Base-by-base conservation (phyloP, 2,797 vertebrate species). In the Rhinoraja longicauda region DNA sequence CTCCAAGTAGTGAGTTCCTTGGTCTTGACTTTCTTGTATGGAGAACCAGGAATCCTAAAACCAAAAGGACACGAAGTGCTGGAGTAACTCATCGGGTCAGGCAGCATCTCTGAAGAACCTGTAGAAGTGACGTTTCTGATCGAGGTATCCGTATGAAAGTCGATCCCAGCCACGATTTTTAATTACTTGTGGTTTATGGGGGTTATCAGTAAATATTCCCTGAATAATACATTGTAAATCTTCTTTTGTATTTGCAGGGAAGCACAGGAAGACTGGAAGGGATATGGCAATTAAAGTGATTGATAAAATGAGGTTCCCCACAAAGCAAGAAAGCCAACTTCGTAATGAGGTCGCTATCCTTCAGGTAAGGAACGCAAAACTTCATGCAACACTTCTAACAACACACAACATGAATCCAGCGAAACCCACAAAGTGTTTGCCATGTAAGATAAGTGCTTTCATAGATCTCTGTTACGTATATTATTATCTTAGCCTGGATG, bases 271-370 rank as follows among this genome's bases (percentile, higher is more conserved):
- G 95, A 98, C 97, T 77, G 98, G 98, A 95, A 97, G 98, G 95
- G 98, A 99, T 94, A 98, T 99, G 94, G 98, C 98, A 94, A 99
- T 99, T 95, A 99, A 99, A 95, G 97, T 99, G 92, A 99, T 99
- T 93, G 98, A 99, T 96, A 99, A 99, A 96, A 99, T 99, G 98
- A 97, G 97, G 94, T 99, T 99, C 95, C 98, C 98, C 78, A 99
- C 98, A 93, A 99, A 99, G 96, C 98, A 99, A 94, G 98, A 99
- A 96, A 99, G 98, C 95, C 98, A 99, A 94, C 97, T 99, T 81
- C 97, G 98, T 94, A 99, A 99, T 73, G 98, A 99, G 96, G 98
- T 99, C 94, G 98, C 98, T 95, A 99, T 99, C 95, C 97, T 99
- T 95, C 98, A 99, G 98, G 98, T 99, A 96, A 94, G 45, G 93